These are phyloP conservation scores for Butorides virescens DNA, from an alignment of 2,113 vertebrate genomes.

Conservation along the genomic window DNA sequence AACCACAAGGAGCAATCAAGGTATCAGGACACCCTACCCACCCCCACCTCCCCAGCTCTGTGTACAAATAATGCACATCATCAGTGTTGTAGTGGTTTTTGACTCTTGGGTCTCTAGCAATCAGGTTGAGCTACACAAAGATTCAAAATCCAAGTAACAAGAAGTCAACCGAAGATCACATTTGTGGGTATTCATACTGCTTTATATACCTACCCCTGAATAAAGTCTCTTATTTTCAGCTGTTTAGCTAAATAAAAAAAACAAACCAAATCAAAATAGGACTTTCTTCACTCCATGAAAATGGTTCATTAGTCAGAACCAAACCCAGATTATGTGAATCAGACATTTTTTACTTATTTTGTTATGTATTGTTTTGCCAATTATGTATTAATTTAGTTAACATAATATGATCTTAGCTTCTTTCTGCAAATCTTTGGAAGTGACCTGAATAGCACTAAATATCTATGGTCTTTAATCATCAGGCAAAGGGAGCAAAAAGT, in stretches of 20 bases:
- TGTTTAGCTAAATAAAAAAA: neutral
- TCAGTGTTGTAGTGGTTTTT: neutral
- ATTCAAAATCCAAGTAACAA: neutral
- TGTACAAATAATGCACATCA: neutral
- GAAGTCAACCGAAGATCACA: neutral
- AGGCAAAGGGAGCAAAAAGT: neutral
- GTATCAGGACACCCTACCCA: neutral
- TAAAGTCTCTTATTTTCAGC: neutral
- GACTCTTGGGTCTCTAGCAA: neutral
- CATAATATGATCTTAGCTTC: neutral
- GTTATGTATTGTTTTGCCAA: neutral
- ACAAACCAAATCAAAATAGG: neutral
- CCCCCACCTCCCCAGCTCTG: neutral
- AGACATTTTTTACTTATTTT: neutral
- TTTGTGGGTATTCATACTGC: neutral
- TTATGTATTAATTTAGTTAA: neutral
- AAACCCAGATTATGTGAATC: neutral
- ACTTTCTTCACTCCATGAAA: neutral
- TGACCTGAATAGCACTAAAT: neutral
- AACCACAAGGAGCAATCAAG: neutral
- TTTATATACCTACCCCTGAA: neutral
- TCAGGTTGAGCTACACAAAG: neutral
- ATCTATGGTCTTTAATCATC: neutral
- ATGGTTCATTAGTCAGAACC: neutral
- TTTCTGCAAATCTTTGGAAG: neutral